Conservation (phyloP, 2,888 invertebrate genomes). For the Elegia similella region DNA sequence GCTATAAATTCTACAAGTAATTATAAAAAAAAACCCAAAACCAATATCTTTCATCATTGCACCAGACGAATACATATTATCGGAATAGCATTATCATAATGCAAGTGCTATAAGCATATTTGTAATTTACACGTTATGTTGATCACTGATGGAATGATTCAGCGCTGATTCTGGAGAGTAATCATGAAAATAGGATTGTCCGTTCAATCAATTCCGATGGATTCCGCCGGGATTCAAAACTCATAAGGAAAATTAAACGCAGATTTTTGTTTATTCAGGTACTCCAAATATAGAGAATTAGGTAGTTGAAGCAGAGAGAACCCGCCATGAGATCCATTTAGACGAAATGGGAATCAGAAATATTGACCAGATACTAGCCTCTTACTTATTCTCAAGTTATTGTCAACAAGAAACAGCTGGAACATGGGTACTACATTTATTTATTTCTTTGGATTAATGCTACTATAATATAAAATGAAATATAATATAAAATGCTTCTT, state of each 20-base stretch:
- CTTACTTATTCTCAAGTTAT: no score
- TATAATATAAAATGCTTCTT: no score
- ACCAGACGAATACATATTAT: not conserved
- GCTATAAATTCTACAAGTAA: no score
- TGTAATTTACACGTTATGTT: not conserved
- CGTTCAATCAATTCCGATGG: not conserved
- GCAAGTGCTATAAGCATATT: not conserved
- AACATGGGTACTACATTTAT: no score
- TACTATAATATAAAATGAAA: no score
- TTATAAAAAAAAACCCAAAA: not conserved
- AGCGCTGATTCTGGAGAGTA: slow-evolving; percentile 42
- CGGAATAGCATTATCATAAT: not conserved
- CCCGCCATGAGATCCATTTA: no score
- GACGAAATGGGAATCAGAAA: no score
- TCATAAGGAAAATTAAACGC: not conserved
- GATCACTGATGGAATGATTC: slow-evolving; percentile 5
- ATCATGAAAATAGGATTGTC: slow-evolving; percentile 76
- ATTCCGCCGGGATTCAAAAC: not conserved
- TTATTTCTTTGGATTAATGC: no score
- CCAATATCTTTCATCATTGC: not conserved
- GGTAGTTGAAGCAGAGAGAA: not conserved
- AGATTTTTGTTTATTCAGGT: not conserved
- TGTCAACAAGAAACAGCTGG: no score
- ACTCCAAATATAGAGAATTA: not conserved
- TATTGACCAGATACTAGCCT: no score